These are phyloP conservation scores for Neofelis nebulosa DNA, from an alignment of 2,113 vertebrate genomes.

Conservation along the genomic window DNA sequence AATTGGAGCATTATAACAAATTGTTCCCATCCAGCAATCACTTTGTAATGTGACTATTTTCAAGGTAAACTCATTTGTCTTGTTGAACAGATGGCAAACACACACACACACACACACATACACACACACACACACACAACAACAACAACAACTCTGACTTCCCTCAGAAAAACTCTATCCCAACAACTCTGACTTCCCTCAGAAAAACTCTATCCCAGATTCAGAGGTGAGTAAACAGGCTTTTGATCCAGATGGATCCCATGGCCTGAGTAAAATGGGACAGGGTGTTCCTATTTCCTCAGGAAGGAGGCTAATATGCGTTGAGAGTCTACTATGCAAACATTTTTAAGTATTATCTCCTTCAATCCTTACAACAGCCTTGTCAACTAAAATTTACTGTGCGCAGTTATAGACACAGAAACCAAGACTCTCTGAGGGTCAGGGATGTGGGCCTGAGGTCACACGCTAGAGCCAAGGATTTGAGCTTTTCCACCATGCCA, in stretches of 20 bases:
- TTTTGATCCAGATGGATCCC: not conserved
- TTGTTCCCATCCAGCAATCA: constrained; percentile 77
- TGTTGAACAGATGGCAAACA: constrained; percentile 54
- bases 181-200: not conserved
- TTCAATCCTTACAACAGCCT: not conserved
- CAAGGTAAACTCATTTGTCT: constrained; percentile 80
- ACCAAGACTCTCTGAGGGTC: not conserved
- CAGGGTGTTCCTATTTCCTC: not conserved
- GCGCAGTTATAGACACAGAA: not conserved
- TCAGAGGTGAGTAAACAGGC: not conserved
- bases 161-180: not conserved
- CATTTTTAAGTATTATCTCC: not conserved
- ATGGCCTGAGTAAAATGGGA: not conserved
- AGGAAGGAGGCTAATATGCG: not conserved
- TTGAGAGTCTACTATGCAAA: not conserved
- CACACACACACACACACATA: no score
- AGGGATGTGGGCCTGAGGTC: not conserved
- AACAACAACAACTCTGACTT: not conserved
- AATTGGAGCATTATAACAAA: constrained; percentile 67
- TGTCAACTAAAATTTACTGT: not conserved
- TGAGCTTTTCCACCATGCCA: not conserved
- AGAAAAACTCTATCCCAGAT: not conserved
- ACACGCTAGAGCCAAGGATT: not conserved
- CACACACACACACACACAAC: no score
- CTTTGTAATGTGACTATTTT: constrained; percentile 74